Evolutionary conservation across 2,113 vertebrate genomes (phyloP).

Genomic region (Cacatua alba): DNA sequence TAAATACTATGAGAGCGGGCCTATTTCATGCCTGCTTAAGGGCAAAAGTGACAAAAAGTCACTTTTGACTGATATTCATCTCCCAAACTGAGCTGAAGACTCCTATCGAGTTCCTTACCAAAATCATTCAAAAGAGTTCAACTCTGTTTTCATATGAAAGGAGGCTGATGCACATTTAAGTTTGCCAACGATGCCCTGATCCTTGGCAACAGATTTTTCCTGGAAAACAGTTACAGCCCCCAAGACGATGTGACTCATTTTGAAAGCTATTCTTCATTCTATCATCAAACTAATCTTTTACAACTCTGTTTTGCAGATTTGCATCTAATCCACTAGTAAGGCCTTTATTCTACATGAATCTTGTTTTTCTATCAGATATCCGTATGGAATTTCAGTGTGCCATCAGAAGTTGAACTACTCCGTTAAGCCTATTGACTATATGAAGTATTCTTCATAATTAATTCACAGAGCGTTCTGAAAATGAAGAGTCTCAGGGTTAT

Average conservation of each 20-base stretch:
- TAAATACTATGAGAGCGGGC: neutral
- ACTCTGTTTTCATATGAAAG: neutral
- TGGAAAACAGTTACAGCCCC: slow-evolving; percentile 10
- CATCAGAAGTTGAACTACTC: neutral
- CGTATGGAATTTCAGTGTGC: neutral
- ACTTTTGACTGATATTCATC: neutral
- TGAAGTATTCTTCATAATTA: neutral
- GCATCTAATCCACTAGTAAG: neutral
- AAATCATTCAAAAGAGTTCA: neutral
- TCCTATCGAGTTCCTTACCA: neutral
- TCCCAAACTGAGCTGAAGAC: neutral
- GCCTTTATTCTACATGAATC: neutral
- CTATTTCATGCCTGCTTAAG: neutral
- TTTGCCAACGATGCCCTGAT: slow-evolving; percentile 7
- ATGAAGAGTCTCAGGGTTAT: neutral
- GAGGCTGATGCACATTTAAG: neutral
- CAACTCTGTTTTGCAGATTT: neutral
- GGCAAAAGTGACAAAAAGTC: neutral
- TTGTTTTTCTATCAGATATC: neutral
- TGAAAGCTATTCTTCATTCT: neutral
- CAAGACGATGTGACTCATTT: neutral
- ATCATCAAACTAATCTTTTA: neutral
- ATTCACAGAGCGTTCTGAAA: neutral
- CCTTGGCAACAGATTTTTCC: slow-evolving; percentile 7
- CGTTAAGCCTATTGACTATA: neutral